Evolutionary conservation across 2,797 vertebrate genomes (phyloP).

Genomic region (Leucoraja ocellata): DNA sequence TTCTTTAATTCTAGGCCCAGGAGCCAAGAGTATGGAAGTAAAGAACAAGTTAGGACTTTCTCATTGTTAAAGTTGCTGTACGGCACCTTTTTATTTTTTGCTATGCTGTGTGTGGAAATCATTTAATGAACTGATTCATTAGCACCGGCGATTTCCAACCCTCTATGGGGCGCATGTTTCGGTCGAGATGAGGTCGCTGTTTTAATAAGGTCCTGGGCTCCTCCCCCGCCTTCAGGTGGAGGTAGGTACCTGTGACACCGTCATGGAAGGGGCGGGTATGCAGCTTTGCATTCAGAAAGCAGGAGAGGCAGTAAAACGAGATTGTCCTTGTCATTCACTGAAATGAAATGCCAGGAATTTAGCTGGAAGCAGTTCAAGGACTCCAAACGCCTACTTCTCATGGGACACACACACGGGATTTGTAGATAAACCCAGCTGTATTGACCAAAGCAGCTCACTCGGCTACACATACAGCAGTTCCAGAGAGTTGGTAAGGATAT

Average conservation of each 20-base stretch:
- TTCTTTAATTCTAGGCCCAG: background rate
- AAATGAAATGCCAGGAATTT: constrained; percentile 7
- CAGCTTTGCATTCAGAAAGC: background rate
- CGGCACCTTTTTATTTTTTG: no score
- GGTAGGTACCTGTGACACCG: background rate
- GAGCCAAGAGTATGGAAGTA: no score
- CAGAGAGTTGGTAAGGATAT: background rate
- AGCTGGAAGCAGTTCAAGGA: background rate
- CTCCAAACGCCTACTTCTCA: background rate
- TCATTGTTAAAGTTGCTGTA: no score
- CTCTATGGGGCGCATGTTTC: no score
- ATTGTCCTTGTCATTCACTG: background rate
- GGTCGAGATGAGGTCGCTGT: no score
- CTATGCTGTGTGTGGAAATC: no score
- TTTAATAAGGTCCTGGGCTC: background rate
- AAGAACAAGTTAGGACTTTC: no score
- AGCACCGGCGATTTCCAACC: no score
- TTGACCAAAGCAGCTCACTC: background rate
- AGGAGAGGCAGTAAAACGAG: constrained; percentile 20
- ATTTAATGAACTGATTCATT: no score
- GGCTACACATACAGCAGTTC: background rate
- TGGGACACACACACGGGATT: background rate
- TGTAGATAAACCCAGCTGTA: background rate
- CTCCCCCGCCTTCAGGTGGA: constrained; percentile 14
- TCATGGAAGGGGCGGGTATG: background rate